These are phyloP conservation scores for Salvelinus sp. DNA, from an alignment of 2,113 vertebrate genomes.

Conservation along the genomic window DNA sequence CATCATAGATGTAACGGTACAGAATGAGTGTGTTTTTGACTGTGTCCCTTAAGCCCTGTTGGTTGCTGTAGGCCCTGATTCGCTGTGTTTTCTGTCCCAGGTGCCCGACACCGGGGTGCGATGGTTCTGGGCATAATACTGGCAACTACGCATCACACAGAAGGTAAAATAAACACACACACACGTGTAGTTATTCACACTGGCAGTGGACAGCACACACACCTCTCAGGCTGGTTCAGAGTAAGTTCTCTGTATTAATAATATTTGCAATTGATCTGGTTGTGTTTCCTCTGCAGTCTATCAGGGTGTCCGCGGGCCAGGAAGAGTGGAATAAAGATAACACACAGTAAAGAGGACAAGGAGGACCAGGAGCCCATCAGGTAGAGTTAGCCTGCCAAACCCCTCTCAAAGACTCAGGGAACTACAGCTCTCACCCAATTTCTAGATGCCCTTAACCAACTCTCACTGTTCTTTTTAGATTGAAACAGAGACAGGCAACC, in stretches of 20 bases:
- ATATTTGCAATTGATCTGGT: background rate
- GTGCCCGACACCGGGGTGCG: slow-evolving; percentile 97
- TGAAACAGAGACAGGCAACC: background rate
- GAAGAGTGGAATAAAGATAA: slow-evolving; percentile 98
- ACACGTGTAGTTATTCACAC: no score
- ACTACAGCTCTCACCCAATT: no score
- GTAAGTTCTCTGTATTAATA: background rate
- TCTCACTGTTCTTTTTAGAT: no score
- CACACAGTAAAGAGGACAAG: slow-evolving; percentile 98
- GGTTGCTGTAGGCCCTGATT: slow-evolving; percentile 62
- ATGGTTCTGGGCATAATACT: slow-evolving; percentile 98
- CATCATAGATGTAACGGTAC: no score
- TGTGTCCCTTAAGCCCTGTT: background rate
- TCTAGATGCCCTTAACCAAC: no score
- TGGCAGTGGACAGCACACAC: background rate
- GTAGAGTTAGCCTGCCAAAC: slow-evolving; percentile 56
- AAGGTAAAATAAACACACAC: slow-evolving; percentile 77
- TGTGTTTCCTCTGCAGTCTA: slow-evolving; percentile 80
- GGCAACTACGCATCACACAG: slow-evolving; percentile 98
- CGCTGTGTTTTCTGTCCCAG: slow-evolving; percentile 78
- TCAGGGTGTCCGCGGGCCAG: slow-evolving; percentile 97
- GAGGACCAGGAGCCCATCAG: slow-evolving; percentile 99
- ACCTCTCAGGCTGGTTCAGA: background rate
- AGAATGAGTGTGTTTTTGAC: no score
- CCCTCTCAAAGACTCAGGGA: no score